These are phyloP conservation scores for Lamprotornis superbus DNA, from an alignment of 2,113 vertebrate species.

Conservation along the genomic window DNA sequence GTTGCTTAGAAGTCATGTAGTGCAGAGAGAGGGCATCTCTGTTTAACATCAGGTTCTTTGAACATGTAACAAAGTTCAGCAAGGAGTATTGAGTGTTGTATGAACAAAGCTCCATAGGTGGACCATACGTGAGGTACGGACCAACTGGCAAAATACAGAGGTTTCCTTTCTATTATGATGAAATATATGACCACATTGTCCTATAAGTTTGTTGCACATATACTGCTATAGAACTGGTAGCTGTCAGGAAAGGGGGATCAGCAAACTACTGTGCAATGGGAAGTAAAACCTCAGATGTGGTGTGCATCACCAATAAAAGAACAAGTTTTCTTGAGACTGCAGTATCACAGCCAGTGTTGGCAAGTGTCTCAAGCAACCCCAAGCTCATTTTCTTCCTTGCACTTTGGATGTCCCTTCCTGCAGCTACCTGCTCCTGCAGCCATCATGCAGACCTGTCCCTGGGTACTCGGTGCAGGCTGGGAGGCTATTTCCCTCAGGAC, in stretches of 20 bases:
- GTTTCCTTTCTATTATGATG: background rate
- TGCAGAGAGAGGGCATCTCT: background rate
- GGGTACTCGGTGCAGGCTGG: fast-evolving
- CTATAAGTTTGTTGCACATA: background rate
- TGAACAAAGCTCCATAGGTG: background rate
- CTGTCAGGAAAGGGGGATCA: background rate
- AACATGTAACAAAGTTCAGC: background rate
- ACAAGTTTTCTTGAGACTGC: background rate
- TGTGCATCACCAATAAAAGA: background rate
- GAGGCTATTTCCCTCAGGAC: background rate
- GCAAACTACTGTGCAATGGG: background rate
- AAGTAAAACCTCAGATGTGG: background rate
- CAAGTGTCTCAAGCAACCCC: background rate
- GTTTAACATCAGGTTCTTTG: background rate
- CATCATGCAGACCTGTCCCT: background rate
- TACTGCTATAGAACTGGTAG: background rate
- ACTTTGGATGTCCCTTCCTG: background rate
- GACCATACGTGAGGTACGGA: fast-evolving
- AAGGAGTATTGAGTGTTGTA: background rate
- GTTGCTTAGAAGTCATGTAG: background rate
- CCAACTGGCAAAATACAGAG: background rate
- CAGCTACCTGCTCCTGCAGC: background rate
- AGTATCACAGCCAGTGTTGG: background rate
- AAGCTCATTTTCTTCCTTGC: background rate
- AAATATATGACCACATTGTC: background rate